Evolutionary conservation across 2,113 vertebrate genomes (phyloP).

Genomic region (Engystomops pustulosus): DNA sequence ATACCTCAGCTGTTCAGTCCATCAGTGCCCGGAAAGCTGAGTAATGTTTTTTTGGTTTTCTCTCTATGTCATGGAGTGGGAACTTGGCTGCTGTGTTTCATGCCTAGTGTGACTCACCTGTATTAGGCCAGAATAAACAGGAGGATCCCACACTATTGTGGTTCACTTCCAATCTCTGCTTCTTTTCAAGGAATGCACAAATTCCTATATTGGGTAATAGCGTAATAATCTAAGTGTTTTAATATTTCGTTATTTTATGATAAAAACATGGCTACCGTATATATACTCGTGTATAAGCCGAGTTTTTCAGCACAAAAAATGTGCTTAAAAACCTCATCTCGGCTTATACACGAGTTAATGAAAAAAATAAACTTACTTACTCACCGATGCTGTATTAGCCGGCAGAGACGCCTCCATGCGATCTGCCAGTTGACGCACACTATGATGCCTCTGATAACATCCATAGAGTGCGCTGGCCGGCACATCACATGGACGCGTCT

Average conservation of each 20-base stretch:
- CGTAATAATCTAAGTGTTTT: background rate
- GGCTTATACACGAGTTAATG: too few relatives aligned
- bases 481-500: too few relatives aligned
- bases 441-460: too few relatives aligned
- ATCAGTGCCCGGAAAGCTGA: constrained; percentile 29
- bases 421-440: too few relatives aligned
- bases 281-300: too few relatives aligned
- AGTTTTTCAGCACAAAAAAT: too few relatives aligned
- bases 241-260: background rate
- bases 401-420: too few relatives aligned
- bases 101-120: constrained; percentile 38
- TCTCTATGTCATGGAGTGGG: background rate
- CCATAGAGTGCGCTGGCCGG: too few relatives aligned
- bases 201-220: constrained; percentile 10
- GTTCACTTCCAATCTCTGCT: background rate
- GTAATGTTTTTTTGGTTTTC: constrained; percentile 19
- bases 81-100: background rate
- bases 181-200: background rate
- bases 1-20: background rate
- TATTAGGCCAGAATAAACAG: constrained; percentile 6
- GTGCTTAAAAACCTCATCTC: too few relatives aligned
- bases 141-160: background rate
- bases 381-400: too few relatives aligned
- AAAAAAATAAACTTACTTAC: too few relatives aligned
- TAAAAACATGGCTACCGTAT: too few relatives aligned